Evolutionary conservation across 2,113 vertebrate genomes (phyloP), one percentile per base, ranked within the genome.

Genomic region (Oreochromis tanganicae): DNA sequence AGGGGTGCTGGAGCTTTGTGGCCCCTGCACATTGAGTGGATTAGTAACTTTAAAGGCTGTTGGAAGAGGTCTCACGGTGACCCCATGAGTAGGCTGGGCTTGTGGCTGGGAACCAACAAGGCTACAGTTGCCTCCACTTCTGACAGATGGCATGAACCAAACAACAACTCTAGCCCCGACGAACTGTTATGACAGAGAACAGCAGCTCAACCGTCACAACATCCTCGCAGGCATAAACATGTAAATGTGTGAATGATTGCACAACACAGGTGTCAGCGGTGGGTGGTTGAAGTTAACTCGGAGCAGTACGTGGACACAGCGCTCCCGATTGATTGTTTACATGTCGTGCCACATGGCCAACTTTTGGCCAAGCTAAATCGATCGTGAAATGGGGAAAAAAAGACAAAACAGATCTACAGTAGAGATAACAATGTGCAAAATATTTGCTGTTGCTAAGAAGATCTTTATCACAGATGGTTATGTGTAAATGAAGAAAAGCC

Each of bases 81-180:
- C 87, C 91, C 93, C 85, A 82, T 52, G 50, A 66, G 59, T 80
- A 81, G 29, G 73, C 83, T 29, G 87, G 54, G 79, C 32, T 52
- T 56, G 50, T 81, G 56, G 38, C 57, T 82, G 50, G 80, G 71
- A 93, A 86, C 84, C 87, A 71, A 14, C 79, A 59, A 85, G 84
- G 89, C 85, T 56, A 48, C 85, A 54, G 83, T 85, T 89, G 78
- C 90, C 89, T 92, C 85, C 50, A 32, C 68, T 38, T 46, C 88
- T 86, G 93, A 94, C 93, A 95, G 94, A 94, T 85, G 86, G 83
- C 81, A 52, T 73, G 75, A 95, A 88, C 80, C 82, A 91, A 95
- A 91, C 80, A 88, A 73, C 54, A 14, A 14, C 68, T 52, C 50
- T 21, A 66, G 78, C 50, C 50, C 9, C 7, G 88, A 85, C 68